These are phyloP conservation scores for Adineta ricciae DNA, from an alignment of 2,888 invertebrate species.

Conservation along the genomic window DNA sequence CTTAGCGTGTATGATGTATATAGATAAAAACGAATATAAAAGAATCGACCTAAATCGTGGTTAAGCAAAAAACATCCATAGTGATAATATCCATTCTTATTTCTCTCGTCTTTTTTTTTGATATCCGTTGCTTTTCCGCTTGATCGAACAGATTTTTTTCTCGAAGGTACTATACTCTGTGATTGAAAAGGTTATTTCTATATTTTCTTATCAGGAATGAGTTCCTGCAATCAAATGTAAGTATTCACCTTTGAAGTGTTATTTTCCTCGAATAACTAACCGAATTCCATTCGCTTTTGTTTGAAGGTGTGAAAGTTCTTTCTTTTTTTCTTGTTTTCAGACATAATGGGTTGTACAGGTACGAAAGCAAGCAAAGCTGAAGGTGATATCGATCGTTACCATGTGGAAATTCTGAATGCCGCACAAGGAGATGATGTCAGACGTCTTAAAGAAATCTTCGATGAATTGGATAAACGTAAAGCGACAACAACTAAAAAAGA, in stretches of 20 bases:
- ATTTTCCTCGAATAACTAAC: too few relatives aligned
- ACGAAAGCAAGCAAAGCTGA: slow-evolving; percentile 11
- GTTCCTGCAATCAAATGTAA: neutral
- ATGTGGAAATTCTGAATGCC: neutral
- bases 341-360: slow-evolving; percentile 16
- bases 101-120: neutral
- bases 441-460: neutral
- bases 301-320: too few relatives aligned
- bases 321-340: neutral
- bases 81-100: neutral
- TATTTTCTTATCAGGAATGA: neutral
- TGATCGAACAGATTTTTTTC: neutral
- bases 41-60: neutral
- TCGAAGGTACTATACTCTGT: neutral
- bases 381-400: slow-evolving; percentile 18
- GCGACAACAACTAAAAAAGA: neutral
- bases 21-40: neutral
- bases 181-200: neutral
- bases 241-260: neutral
- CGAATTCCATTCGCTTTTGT: too few relatives aligned
- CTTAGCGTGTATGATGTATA: neutral
- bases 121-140: neutral
- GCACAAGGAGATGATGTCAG: neutral
- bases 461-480: slow-evolving; percentile 21
- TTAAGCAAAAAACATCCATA: neutral